Conservation (phyloP, 1,140 invertebrate species). For the Dendroctonus valens region DNA sequence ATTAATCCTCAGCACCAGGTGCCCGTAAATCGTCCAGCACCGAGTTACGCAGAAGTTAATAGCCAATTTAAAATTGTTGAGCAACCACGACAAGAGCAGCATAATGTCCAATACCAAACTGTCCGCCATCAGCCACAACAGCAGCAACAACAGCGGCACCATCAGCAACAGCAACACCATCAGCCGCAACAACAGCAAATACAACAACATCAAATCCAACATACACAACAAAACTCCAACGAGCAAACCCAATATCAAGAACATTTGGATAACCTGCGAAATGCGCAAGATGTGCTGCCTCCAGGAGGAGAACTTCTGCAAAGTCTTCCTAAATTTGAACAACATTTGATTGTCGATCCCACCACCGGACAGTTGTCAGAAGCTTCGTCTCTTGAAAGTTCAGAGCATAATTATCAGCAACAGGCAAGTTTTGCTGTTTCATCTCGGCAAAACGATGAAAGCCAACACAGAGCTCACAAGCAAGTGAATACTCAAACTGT, state of each 20-base stretch:
- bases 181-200: slow-evolving; percentile 35
- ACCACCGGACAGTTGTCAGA: slow-evolving; percentile 32
- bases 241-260: slow-evolving; percentile 40
- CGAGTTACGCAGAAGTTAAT: slow-evolving; percentile 22
- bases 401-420: background rate
- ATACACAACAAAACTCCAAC: slow-evolving; percentile 23
- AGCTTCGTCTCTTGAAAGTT: slow-evolving; percentile 1
- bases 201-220: slow-evolving; percentile 19
- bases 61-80: slow-evolving; percentile 17
- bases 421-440: slow-evolving; percentile 23
- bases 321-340: slow-evolving; percentile 72
- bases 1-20: slow-evolving; percentile 48
- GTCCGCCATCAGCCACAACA: slow-evolving; percentile 15
- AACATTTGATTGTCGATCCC: slow-evolving; percentile 62
- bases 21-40: background rate
- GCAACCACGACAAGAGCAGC: slow-evolving; percentile 32
- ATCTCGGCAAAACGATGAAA: background rate
- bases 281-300: slow-evolving; percentile 51
- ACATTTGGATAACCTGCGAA: slow-evolving; percentile 38
- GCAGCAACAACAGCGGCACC: slow-evolving; percentile 29
- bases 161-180: slow-evolving; percentile 37
- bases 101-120: slow-evolving; percentile 33
- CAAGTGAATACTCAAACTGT: slow-evolving; percentile 5
- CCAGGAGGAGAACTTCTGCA: slow-evolving; percentile 67
- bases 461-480: slow-evolving; percentile 7